A percentile compares a stretch with the other conserved stretches of the same genome.
Evolutionary conservation across 2,113 vertebrate genomes (phyloP).

Genomic region (Hypomesus transpacificus): DNA sequence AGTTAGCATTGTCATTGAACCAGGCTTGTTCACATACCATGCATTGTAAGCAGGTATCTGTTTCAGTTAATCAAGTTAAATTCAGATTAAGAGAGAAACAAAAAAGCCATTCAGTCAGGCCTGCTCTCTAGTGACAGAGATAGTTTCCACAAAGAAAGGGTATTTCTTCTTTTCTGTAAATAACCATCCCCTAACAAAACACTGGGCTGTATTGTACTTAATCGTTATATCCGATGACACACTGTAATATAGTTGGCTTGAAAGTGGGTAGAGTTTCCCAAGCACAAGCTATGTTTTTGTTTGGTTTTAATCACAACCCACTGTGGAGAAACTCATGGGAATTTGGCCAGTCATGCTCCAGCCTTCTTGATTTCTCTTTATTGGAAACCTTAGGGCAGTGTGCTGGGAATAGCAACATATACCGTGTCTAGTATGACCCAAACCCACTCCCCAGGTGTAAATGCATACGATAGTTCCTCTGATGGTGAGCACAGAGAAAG

Average conservation of each 20-base stretch:
- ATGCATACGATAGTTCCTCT: too few species aligned
- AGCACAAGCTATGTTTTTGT: conserved; percentile 41
- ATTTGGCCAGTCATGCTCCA: conserved; percentile 22
- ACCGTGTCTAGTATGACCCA: background rate
- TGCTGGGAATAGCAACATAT: conserved; percentile 1
- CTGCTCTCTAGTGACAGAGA: conserved; percentile 28
- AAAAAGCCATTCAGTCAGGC: conserved; percentile 26
- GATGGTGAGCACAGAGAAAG: too few species aligned
- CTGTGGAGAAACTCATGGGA: conserved; percentile 25
- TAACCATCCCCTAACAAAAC: conserved; percentile 27
- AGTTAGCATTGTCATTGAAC: too few species aligned
- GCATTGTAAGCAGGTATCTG: conserved; percentile 14
- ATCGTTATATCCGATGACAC: conserved; percentile 42
- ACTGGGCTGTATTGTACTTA: conserved; percentile 43
- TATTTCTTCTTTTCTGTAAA: conserved; percentile 43
- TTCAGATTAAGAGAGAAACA: conserved; percentile 19
- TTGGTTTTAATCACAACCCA: conserved; percentile 30
- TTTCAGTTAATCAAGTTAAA: conserved; percentile 10
- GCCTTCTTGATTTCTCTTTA: conserved; percentile 24
- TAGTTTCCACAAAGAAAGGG: conserved; percentile 22
- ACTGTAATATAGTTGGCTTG: conserved; percentile 49
- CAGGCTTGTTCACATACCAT: conserved; percentile 15
- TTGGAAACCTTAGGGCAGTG: conserved; percentile 13
- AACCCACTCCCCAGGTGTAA: too few species aligned
- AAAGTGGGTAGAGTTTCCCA: conserved; percentile 46